Base-by-base conservation (phyloP, 2,113 vertebrate species). In the Oreochromis aureus region DNA sequence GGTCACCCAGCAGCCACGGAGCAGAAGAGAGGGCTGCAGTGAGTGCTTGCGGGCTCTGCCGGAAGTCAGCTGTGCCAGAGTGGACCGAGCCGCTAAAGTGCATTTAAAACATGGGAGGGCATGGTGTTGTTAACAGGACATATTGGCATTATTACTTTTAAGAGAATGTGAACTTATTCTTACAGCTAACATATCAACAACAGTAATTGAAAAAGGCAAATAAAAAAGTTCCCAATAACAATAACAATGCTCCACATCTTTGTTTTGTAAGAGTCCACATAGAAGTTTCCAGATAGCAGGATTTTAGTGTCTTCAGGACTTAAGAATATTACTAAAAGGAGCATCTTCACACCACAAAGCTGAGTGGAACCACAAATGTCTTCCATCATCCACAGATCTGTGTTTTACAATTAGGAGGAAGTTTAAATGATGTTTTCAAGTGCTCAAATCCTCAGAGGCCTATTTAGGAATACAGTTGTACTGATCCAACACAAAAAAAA, bases 41-140 rank as follows among this genome's bases (percentile, higher is more conserved):
- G 12, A 58, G 3, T 58, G 24, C 7, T 13, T 0, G 3, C 1
- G 0, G 55, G 7, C 55, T 58, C 24, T 58, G 24, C 24, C 3
- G 2, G 24, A 58, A 58, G 55, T 30, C 0, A 30, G 13, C 24
- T 58, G 56, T 30, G 56, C 24, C 55, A 30, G 12, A 9, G 56
- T 30, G 4, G 12, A 30, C 56, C 56, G 0, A 30, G 13, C 56
- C 2, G 3, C 24, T 59, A 59, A 59, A 59, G 7, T 59, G 56
- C 56, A 59, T 30, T 59, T 59, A 59, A 16, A 59, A 16, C 13
- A 30, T 58, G 24, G 56, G 1, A 58, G 56, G 7, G 13, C 7
- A 58, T 59, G 56, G 36, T 9, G 6, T 15, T 41, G 58, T 32
- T 32, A 59, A 59, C 58, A 59, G 58, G 27, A 32, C 58, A 59